Conservation (phyloP, 2,113 vertebrate genomes). For the Etia nguti region DNA sequence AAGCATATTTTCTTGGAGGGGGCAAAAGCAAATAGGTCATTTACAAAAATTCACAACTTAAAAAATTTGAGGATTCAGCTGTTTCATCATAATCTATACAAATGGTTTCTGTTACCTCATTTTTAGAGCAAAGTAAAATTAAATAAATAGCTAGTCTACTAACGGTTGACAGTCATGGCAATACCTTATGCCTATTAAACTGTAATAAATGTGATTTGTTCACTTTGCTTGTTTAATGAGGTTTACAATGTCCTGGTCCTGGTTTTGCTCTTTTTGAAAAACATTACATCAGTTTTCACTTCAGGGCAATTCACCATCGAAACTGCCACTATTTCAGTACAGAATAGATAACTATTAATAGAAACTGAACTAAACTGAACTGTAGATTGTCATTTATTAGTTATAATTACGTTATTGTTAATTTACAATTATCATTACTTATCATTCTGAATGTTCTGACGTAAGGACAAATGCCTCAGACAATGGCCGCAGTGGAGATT, state of each 20-base stretch:
- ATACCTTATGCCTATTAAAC: background rate
- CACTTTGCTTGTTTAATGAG: background rate
- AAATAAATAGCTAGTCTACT: background rate
- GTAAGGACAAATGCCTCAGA: background rate
- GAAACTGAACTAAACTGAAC: background rate
- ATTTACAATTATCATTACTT: background rate
- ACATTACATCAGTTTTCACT: background rate
- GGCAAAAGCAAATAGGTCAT: background rate
- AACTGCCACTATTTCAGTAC: background rate
- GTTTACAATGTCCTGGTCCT: background rate
- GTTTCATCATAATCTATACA: background rate
- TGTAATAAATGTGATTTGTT: background rate
- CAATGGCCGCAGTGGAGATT: rapidly evolving
- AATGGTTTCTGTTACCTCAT: background rate
- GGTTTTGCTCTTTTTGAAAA: background rate
- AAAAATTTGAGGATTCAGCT: background rate
- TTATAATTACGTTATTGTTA: background rate
- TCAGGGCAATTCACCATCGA: background rate
- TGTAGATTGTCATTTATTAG: background rate
- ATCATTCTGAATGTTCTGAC: background rate
- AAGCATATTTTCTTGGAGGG: background rate
- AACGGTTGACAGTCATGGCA: background rate
- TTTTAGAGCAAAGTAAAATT: background rate
- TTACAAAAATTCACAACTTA: background rate
- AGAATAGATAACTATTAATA: background rate